Evolutionary conservation across 2,888 invertebrate species (phyloP), one percentile per base, ranked within the genome.

Genomic region (Protophormia terraenovae): DNA sequence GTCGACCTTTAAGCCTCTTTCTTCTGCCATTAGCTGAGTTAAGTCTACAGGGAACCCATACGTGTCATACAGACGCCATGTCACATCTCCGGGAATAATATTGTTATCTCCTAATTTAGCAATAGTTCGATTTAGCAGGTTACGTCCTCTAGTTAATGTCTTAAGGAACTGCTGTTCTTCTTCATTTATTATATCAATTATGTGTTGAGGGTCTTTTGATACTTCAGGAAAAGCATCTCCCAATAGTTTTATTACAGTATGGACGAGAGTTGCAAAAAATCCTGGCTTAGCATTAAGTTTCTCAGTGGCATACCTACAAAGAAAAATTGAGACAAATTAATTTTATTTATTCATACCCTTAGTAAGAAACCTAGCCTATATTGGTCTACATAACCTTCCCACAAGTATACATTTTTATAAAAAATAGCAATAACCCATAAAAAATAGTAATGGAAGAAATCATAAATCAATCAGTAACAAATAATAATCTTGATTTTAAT

Each of bases 21-120:
- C 99, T 93, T 99, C 99, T 66, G 97, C 97, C 99, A 99, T 99
- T 38, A 99, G 93, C 89, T 97, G 96, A 0, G 99, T 99, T 86
- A 99, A 94, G 94, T 99, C 99, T 73, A 99, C 95, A 0, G 99
- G 99, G 92, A 99, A 99, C 19, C 99, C 99, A 91, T 99, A 99
- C 0, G 99, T 99, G 91, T 99, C 99, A 93, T 99, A 99, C 77
- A 99, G 94, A 80, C 98, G 95, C 99, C 99, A 99, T 1, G 99
- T 99, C 66, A 99, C 96, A 93, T 99, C 98, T 75, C 99, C 98
- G 45, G 99, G 98, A 86, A 99, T 94, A 62, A 95, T 93, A 90
- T 95, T 96, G 1, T 94, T 94, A 80, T 94, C 93, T 67, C 95
- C 95, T 41, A 99, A 93, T 92, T 98, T 98, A 75, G 94, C 94